Percentiles rank a stretch among this genome's conserved stretches.
Evolutionary conservation across 2,888 invertebrate species (phyloP).

Genomic region (Zhuqinia jingwanae): DNA sequence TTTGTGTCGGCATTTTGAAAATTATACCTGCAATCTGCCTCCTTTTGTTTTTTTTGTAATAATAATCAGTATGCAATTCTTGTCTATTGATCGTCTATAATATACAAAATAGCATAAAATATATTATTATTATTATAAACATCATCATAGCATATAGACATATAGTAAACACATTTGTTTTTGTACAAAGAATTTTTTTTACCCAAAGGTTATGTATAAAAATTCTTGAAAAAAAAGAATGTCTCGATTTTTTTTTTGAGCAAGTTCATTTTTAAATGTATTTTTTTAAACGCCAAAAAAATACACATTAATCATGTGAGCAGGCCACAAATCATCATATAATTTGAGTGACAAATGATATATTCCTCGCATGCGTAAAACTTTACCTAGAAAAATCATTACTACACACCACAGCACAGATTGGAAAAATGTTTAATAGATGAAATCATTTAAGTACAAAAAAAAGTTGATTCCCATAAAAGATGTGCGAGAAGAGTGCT

Average conservation of each 20-base stretch:
- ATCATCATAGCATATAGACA: background rate
- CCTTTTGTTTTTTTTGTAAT: background rate
- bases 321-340: conserved; percentile 51
- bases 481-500: conserved; percentile 24
- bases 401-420: too few relatives aligned
- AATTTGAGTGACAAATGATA: conserved; percentile 61
- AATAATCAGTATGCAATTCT: conserved; percentile 61
- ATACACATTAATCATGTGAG: conserved; percentile 50
- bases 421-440: conserved; percentile 27
- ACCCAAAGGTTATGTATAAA: conserved; percentile 50
- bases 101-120: background rate
- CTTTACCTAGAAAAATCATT: background rate
- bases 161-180: background rate
- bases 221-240: background rate
- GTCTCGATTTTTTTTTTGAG: too few relatives aligned
- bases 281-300: conserved; percentile 26
- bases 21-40: conserved; percentile 10
- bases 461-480: conserved; percentile 19
- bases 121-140: conserved; percentile 15
- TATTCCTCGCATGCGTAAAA: conserved; percentile 19
- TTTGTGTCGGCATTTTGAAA: conserved; percentile 61
- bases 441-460: conserved; percentile 47
- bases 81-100: conserved; percentile 34
- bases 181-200: conserved; percentile 19
- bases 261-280: background rate